Conservation (phyloP, 2,888 invertebrate genomes). For the Lasioglossum morio region DNA sequence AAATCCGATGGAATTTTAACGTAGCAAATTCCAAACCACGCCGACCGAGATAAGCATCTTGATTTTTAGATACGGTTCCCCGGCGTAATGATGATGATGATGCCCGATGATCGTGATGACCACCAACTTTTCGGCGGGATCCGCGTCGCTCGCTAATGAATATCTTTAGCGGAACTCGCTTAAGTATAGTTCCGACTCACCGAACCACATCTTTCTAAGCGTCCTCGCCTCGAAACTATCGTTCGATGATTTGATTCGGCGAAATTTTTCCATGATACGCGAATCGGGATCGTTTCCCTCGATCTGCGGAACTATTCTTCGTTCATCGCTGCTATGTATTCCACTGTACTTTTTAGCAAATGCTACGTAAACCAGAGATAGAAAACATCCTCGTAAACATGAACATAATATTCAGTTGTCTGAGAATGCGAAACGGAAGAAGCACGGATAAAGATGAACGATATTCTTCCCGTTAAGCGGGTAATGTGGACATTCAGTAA, state of each 20-base stretch:
- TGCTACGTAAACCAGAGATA: too few relatives aligned
- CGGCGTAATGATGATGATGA: conserved; percentile 41
- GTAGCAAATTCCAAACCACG: conserved; percentile 2
- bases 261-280: neutral
- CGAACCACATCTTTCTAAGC: conserved; percentile 29
- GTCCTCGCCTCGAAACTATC: neutral
- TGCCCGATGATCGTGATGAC: conserved; percentile 46
- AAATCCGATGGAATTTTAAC: conserved; percentile 63
- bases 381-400: too few relatives aligned
- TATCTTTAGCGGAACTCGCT: conserved; percentile 39
- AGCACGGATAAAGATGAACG: too few relatives aligned
- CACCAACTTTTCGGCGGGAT: conserved; percentile 45
- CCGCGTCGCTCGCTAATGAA: conserved; percentile 37
- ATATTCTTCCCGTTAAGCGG: too few relatives aligned
- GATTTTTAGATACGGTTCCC: conserved; percentile 52
- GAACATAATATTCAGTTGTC: too few relatives aligned
- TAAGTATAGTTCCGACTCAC: conserved; percentile 43
- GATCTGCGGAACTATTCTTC: neutral
- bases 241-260: neutral
- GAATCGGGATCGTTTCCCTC: neutral
- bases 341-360: too few relatives aligned
- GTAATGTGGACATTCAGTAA: too few relatives aligned
- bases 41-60: conserved; percentile 44
- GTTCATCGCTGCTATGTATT: too few relatives aligned
- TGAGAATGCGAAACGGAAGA: too few relatives aligned